Evolutionary conservation across 2,797 vertebrate species (phyloP).

Genomic region (Malurus leucopterus): DNA sequence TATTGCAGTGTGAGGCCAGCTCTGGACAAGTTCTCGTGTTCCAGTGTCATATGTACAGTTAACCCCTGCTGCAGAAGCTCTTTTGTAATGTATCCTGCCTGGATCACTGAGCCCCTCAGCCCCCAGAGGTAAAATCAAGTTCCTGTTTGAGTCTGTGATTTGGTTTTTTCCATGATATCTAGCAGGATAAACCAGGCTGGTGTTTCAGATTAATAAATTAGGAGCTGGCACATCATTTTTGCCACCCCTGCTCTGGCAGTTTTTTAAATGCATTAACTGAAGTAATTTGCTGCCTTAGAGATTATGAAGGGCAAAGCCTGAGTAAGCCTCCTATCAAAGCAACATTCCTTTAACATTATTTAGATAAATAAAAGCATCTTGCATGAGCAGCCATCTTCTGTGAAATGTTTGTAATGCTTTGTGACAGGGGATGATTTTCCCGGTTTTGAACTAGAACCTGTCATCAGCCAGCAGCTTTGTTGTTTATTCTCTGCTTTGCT

Average conservation of each 20-base stretch:
- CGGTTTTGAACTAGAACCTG: not conserved
- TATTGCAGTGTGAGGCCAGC: slow-evolving; percentile 53
- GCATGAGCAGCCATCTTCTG: not conserved
- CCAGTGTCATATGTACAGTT: not conserved
- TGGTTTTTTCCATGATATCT: not conserved
- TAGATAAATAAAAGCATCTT: not conserved
- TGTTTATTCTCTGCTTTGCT: not conserved
- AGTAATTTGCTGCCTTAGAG: slow-evolving; percentile 7
- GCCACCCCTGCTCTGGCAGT: not conserved
- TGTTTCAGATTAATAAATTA: not conserved
- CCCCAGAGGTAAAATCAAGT: slow-evolving; percentile 53
- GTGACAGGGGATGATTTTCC: slow-evolving; percentile 3
- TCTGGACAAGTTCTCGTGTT: not conserved
- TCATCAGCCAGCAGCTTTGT: not conserved
- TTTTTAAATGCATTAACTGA: not conserved
- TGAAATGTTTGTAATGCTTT: not conserved
- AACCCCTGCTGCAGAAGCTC: not conserved
- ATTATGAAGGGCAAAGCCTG: not conserved
- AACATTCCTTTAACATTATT: not conserved
- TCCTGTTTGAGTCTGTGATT: not conserved
- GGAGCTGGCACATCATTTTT: not conserved
- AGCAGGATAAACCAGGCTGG: not conserved
- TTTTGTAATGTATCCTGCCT: not conserved
- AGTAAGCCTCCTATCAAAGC: not conserved
- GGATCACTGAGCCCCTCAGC: not conserved